Base-by-base conservation (phyloP, 2,113 vertebrate species). In the Aix galericulata region DNA sequence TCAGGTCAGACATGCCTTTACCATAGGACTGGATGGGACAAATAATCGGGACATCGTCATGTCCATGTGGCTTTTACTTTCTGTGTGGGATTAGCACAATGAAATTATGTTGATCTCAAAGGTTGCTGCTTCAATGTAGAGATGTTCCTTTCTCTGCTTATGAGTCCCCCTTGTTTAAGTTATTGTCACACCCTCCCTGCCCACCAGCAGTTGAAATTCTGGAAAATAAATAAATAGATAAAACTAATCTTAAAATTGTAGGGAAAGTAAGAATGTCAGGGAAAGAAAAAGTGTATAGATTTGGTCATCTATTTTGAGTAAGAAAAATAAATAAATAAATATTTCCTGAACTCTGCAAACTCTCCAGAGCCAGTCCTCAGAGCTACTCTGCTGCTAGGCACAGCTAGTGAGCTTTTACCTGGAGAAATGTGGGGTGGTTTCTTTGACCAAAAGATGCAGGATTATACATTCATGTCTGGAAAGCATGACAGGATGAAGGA, bases 31-130 rank as follows among this genome's bases (percentile, higher is more conserved):
- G 67, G 84, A 75, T 67, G 64, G 74, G 66, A 71, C 74, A 91
- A 67, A 91, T 86, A 89, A 55, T 73, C 46, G 59, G 77, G 63
- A 18, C 44, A 18, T 86, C 91, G 53, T 92, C 66, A 63, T 36
- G 52, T 40, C n/a, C 3, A 67, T 78, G 25, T 5, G 94, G 53
- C 48, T 94, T 94, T 94, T 81, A 69, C 60, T 83, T 93, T 91
- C 79, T 88, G 53, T 77, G 31, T 90, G 59, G 79, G 52, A 60
- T 82, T 53, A 77, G 23, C 50, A 67, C 31, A 63, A 58, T 56
- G 36, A 88, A 85, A 26, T 86, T 48, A 8, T 26, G 0, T 0
- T 71, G 42, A 46, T 58, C 48, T 63, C 36, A 67, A 55, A 78
- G 34, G 50, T 31, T 69, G 58, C 13, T 64, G 42, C 52, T 91